Evolutionary conservation across 2,797 vertebrate genomes (phyloP), one percentile per base, ranked within the genome.

Genomic region (Phataginus tricuspis): DNA sequence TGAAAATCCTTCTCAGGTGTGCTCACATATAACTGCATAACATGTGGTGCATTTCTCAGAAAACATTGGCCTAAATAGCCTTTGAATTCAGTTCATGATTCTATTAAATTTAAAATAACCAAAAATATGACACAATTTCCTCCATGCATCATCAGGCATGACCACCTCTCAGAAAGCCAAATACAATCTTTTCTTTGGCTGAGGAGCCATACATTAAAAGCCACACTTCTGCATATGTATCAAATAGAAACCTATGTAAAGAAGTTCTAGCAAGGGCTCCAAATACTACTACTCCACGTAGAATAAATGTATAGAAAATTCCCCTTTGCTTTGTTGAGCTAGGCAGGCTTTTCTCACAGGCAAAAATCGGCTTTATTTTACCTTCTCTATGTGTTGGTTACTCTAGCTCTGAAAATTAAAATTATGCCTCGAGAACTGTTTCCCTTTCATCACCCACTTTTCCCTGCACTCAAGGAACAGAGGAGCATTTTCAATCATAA

Each of bases 1-100:
- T 91, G 61, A 92, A 96, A 96, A 79, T 94, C 66, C 45, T 87
- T 92, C 71, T 74, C 91, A 97, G 64, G 68, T 97, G 16, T 92
- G 31, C 27, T 87, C 55, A 77, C 29, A 66, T 42, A 74, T 55
- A 96, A 39, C 19, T 23, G 92, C 49, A 53, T 21, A 86, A 91
- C 37, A 96, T 83, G 68, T 94, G 87, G 72, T 49, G 55, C 77
- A 90, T 86, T 96, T 97, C 77, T 96, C 78, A 95, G 78, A 93
- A 94, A 95, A 92, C 2, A 7, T 21, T 96, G 87, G 9, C 78
- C 64, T 74, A 91, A 51, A 37, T 77, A 88, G 59, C 19, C 61
- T 91, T 75, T 88, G 72, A 96, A 86, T 92, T 71, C 19, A 74
- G 77, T 86, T 93, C 91, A 89, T 86, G 71, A 84, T 82, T 92